Percentiles rank a stretch among this genome's conserved stretches.
These are phyloP conservation scores for Diloba caeruleocephala DNA, from an alignment of 2,888 invertebrate species.

Conservation along the genomic window DNA sequence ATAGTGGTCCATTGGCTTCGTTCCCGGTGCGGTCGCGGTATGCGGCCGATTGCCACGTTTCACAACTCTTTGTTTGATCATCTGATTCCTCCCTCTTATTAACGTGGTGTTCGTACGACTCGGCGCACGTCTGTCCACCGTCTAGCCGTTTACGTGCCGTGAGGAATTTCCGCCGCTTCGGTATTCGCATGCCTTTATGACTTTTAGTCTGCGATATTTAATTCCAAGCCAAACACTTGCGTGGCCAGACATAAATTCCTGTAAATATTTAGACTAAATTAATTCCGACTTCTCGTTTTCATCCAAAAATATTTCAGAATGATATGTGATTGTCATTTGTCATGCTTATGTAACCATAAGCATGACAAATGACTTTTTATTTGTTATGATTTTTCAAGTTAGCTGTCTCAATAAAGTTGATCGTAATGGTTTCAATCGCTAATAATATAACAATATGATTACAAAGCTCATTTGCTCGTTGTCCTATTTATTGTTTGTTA, in stretches of 20 bases:
- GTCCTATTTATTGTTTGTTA: no score
- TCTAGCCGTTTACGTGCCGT: slow-evolving; percentile 82
- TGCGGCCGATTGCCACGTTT: slow-evolving; percentile 79
- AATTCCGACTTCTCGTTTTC: slow-evolving; percentile 27
- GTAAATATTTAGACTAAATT: slow-evolving; percentile 56
- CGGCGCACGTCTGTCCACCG: slow-evolving; percentile 81
- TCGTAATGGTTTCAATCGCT: slow-evolving; percentile 1
- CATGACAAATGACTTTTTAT: no score
- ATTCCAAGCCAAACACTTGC: slow-evolving; percentile 75
- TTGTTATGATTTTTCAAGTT: slow-evolving; percentile 24
- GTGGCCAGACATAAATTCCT: slow-evolving; percentile 70
- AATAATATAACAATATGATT: neutral
- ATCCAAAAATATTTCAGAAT: slow-evolving; percentile 27
- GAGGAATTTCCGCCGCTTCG: slow-evolving; percentile 81
- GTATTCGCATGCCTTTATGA: slow-evolving; percentile 78
- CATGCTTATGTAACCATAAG: slow-evolving; percentile 10
- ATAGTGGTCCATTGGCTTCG: slow-evolving; percentile 79
- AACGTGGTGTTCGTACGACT: slow-evolving; percentile 71
- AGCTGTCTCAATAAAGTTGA: slow-evolving; percentile 4
- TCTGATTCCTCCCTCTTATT: slow-evolving; percentile 75
- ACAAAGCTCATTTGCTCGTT: neutral
- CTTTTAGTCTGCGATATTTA: slow-evolving; percentile 76
- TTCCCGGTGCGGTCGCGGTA: slow-evolving; percentile 77
- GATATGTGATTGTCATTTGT: slow-evolving; percentile 31
- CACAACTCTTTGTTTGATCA: slow-evolving; percentile 84